These are phyloP conservation scores for Drosophila tani DNA, from an alignment of 1,140 invertebrate genomes.

Conservation along the genomic window DNA sequence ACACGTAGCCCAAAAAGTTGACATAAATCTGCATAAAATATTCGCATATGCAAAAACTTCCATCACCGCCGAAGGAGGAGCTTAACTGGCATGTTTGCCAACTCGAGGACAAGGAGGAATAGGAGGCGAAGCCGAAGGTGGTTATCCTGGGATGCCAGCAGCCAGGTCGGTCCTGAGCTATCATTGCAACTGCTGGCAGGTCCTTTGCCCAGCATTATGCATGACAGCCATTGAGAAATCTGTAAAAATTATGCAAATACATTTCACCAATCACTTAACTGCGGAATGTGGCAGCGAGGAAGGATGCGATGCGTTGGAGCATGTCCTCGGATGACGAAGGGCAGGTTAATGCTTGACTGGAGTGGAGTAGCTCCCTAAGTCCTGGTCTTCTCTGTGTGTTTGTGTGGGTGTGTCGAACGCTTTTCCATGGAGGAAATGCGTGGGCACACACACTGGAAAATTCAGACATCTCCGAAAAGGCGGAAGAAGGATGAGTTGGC, in stretches of 20 bases:
- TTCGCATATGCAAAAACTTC: conserved; percentile 77
- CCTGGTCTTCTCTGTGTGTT: background rate
- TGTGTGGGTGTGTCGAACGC: background rate
- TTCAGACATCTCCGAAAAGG: conserved; percentile 27
- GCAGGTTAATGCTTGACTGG: conserved; percentile 34
- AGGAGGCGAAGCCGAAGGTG: background rate
- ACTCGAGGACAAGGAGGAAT: conserved; percentile 32
- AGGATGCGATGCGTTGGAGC: conserved; percentile 13
- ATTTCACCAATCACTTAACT: conserved; percentile 82
- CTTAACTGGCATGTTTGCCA: conserved; percentile 71
- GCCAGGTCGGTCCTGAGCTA: conserved; percentile 25
- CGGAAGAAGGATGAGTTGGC: conserved; percentile 20
- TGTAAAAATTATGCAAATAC: conserved; percentile 82
- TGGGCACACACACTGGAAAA: conserved; percentile 17
- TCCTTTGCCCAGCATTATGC: conserved; percentile 64
- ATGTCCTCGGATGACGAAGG: conserved; percentile 16
- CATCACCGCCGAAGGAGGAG: conserved; percentile 34
- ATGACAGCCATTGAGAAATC: conserved; percentile 80
- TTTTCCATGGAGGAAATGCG: conserved; percentile 23
- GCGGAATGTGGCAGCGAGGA: conserved; percentile 32
- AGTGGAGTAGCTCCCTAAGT: conserved; percentile 3
- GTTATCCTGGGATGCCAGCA: conserved; percentile 8
- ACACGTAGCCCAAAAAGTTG: conserved; percentile 76
- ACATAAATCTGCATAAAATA: conserved; percentile 83
- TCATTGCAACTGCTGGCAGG: conserved; percentile 60